Base-by-base conservation (phyloP, 2,888 invertebrate species). In the Dioctria linearis region DNA sequence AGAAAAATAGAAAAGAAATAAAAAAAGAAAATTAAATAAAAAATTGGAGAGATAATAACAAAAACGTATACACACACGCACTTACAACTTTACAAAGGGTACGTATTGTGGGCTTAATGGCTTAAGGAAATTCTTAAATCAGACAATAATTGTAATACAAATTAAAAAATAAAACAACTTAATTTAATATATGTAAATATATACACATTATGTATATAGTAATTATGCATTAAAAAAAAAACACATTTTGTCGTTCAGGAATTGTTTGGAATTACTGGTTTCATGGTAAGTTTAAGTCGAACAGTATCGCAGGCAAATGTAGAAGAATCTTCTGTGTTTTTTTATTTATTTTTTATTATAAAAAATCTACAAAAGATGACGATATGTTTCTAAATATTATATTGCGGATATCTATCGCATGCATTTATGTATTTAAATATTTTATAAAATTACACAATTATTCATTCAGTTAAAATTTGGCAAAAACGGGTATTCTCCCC, bases 221-320 rank as follows among this genome's bases (percentile, higher is more conserved):
- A 25, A 25, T 25, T 25, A 25, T 25, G 25, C 2, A 25, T 25
- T 25, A 25, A 25, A 25, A 73, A 73, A 73, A 57, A 73, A 73
- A 51, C 57, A 13, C 54, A 57, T 40, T 73, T 73, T 73, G 73
- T 73, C 73, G 73, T 73, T 57, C 54, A 73, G 73, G 73, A 73
- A 73, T 73, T 73, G 59, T 73, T 54, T 73, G 73, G 73, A 73
- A 73, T 73, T 73, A 73, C 13, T 59, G 73, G 73, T 73, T 59
- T 57, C 57, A 40, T 42, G 42, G 54, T 57, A 40, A 13, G 42
- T 57, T 57, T 57, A 40, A 13, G 42, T 57, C 40, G 59, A 57
- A 57, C 73, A 73, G 73, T 57, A 37, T 9, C 57, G 57, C 39
- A 73, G 51, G 73, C 73, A 39, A n/a, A 11, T 73, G 39, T 37